Base-by-base conservation (phyloP, 2,888 invertebrate genomes). In the Sinotaia quadrata region DNA sequence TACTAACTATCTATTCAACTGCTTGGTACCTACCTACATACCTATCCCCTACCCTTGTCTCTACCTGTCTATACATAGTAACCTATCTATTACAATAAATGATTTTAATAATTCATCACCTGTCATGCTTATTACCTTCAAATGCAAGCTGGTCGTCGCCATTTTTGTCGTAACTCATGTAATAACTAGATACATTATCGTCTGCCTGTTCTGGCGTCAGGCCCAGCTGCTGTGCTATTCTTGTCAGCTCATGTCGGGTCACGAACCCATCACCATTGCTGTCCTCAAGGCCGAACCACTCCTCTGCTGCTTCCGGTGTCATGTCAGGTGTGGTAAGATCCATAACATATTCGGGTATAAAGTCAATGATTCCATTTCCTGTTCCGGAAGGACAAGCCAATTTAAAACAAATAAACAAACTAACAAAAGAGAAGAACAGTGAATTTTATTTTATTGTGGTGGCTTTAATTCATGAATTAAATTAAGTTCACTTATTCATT, bases 231-330 rank as follows among this genome's bases (percentile, higher is more conserved):
- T 71, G 51, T 7, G 82, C 81, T 24, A 81, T 81, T 37, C 69
- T 71, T 37, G 79, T 72, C 18, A 84, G 76, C 58, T 84, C 83
- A 0, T 29, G 27, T 3, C 77, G 73, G 15, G 80, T 73, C 51
- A 84, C 80, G 36, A 59, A 77, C 0, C 79, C 78, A 62, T 84
- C 84, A 8, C 75, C 75, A 67, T 84, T 77, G 0, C 79, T 73
- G 66, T 84, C 83, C 59, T 83, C 83, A 8, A 84, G 76, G 2
- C 77, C 61, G 68, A 82, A 84, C 83, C 82, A 83, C 68, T 84
- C 84, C 10, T 58, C 68, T 34, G 84, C 83, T 12, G 75, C 77
- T 33, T 75, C 75, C 0, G 72, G 49, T 18, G 77, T 78, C 71
- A 78, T 78, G 68, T 82, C 78, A 15, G 82, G 79, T 1, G 77